Base-by-base conservation (phyloP, 2,888 invertebrate genomes). In the Nesidiocoris tenuis region DNA sequence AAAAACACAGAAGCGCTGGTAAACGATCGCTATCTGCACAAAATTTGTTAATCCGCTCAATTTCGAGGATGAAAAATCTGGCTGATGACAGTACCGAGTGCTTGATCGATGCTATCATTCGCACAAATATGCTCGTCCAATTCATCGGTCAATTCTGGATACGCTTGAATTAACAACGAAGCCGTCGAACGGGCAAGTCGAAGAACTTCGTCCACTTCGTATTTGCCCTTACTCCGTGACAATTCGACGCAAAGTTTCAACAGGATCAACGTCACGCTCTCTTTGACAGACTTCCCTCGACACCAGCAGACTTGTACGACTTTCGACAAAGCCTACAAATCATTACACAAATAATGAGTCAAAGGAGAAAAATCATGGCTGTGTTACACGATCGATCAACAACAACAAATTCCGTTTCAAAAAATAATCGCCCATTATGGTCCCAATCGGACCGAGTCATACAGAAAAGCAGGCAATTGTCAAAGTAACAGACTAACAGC, bases 291-390 rank as follows among this genome's bases (percentile, higher is more conserved):
- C n/a, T 9, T 12, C 19, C 72, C 72, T 1, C 72, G 72, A 22
- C 72, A 54, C 72, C 72, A 72, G 22, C 72, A 72, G 1, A 63
- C 63, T 63, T 16, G 9, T 0, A 72, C 61, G 0, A 72, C 21
- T 61, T 24, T 5, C 1, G n/a, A 17, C 21, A 72, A n/a, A 61
- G 72, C 72, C 72, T 72, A 54, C 1, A 72, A 70, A n/a, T n/a
- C 39, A 65, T 25, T 5, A 17, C 24, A 12, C 39, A 39, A 39
- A 39, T 39, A 39, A 7, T 39, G 5, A 39, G 12, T 39, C 12
- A n/a, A n/a, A n/a, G n/a, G n/a, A n/a, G n/a, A n/a, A n/a, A n/a
- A n/a, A n/a, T n/a, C n/a, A n/a, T n/a, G n/a, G n/a, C n/a, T n/a
- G n/a, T n/a, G n/a, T n/a, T n/a, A n/a, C n/a, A n/a, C n/a, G n/a